Percentiles rank a stretch among this genome's conserved stretches.
Evolutionary conservation across 2,888 invertebrate genomes (phyloP).

Genomic region (Andrena bucephala): DNA sequence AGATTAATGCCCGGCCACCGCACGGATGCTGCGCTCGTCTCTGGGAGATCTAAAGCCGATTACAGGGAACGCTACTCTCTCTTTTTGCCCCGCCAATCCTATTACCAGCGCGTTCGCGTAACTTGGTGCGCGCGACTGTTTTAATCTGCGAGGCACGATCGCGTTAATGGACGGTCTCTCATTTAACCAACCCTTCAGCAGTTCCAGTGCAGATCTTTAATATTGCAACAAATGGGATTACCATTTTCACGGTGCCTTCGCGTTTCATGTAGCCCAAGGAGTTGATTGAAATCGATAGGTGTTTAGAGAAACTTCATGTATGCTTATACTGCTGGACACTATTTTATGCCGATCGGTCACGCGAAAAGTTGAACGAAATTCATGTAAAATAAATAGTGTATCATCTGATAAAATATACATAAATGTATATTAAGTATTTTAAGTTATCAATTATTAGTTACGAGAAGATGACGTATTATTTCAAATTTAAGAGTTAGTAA

Average conservation of each 20-base stretch:
- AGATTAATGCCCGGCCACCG: slow-evolving; percentile 31
- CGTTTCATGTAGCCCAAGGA: not conserved
- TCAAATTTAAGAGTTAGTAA: too few species aligned
- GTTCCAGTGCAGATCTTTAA: not conserved
- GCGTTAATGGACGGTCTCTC: not conserved
- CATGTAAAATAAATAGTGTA: too few species aligned
- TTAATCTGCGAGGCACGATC: not conserved
- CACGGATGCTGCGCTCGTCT: slow-evolving; percentile 2
- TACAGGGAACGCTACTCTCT: slow-evolving; percentile 13
- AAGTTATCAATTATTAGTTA: too few species aligned
- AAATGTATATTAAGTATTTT: too few species aligned
- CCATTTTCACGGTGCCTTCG: not conserved
- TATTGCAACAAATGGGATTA: not conserved
- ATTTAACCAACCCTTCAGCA: not conserved
- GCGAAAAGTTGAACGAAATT: too few species aligned
- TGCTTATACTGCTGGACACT: too few species aligned
- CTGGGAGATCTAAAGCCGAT: slow-evolving; percentile 50
- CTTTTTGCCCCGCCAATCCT: slow-evolving; percentile 15
- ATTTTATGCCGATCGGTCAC: too few species aligned
- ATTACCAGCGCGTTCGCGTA: slow-evolving; percentile 13
- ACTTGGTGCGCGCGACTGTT: not conserved
- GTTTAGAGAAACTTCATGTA: too few species aligned
- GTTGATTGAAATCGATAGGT: too few species aligned
- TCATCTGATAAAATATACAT: too few species aligned
- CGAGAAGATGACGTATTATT: too few species aligned